Evolutionary conservation across 2,888 invertebrate species (phyloP).

Genomic region (Patella depressa): DNA sequence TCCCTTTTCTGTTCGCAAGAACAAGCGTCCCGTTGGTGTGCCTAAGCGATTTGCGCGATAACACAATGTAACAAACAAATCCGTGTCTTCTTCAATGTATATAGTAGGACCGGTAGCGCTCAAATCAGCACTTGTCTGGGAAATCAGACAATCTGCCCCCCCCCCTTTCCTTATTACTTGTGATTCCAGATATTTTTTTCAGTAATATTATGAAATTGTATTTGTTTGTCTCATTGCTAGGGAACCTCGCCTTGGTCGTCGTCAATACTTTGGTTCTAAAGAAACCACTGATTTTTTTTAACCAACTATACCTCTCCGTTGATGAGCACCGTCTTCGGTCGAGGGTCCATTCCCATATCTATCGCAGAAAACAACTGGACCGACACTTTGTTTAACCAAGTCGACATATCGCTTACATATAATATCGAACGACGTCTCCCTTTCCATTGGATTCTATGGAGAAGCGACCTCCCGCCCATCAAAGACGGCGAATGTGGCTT

Average conservation of each 20-base stretch:
- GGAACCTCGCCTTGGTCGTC: constrained; percentile 44
- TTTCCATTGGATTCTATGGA: constrained; percentile 32
- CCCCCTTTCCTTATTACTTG: constrained; percentile 22
- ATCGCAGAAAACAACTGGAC: constrained; percentile 37
- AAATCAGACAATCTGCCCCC: constrained; percentile 53
- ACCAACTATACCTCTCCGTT: no score
- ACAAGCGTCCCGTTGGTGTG: neutral
- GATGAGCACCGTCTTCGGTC: no score
- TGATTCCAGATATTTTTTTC: constrained; percentile 20
- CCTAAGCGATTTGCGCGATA: constrained; percentile 9
- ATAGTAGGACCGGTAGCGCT: no score
- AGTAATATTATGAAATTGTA: constrained; percentile 43
- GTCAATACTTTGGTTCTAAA: constrained; percentile 31
- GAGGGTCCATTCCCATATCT: constrained; percentile 33
- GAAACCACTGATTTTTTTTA: no score
- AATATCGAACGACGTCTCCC: constrained; percentile 19
- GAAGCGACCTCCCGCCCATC: constrained; percentile 32
- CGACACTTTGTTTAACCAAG: no score
- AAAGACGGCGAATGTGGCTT: constrained; percentile 15
- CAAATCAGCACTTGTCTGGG: constrained; percentile 39
- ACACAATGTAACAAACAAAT: constrained; percentile 36
- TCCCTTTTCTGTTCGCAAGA: constrained; percentile 19
- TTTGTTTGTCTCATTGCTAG: constrained; percentile 47
- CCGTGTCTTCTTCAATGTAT: constrained; percentile 40
- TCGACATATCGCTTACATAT: constrained; percentile 2